A percentile compares a stretch with the other conserved stretches of the same genome.
Evolutionary conservation across 2,113 vertebrate genomes (phyloP).

Genomic region (Oryzias curvinotus): DNA sequence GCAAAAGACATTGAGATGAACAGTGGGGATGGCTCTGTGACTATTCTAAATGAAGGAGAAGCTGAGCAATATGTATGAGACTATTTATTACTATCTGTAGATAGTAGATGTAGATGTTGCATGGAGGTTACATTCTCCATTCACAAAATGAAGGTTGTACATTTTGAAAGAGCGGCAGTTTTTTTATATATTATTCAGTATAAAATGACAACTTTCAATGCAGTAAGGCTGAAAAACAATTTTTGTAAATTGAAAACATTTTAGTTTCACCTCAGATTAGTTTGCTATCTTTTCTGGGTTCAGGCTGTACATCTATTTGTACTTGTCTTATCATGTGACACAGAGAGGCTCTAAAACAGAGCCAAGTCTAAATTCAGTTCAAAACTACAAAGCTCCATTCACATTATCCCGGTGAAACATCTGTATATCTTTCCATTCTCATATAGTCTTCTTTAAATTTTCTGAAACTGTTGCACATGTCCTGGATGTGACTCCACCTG

Average conservation of each 20-base stretch:
- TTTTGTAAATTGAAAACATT: slow-evolving; percentile 46
- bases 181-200: slow-evolving; percentile 47
- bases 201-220: slow-evolving; percentile 78
- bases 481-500: slow-evolving; percentile 61
- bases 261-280: slow-evolving; percentile 53
- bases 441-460: slow-evolving; percentile 34
- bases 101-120: slow-evolving; percentile 28
- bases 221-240: slow-evolving; percentile 75
- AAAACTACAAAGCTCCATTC: slow-evolving; percentile 40
- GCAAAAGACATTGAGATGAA: slow-evolving; percentile 84
- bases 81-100: slow-evolving; percentile 73
- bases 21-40: slow-evolving; percentile 83
- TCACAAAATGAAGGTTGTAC: slow-evolving; percentile 55
- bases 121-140: slow-evolving; percentile 48
- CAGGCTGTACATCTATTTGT: slow-evolving; percentile 33
- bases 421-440: slow-evolving; percentile 39
- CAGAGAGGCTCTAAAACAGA: slow-evolving; percentile 15
- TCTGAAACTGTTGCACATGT: slow-evolving; percentile 52
- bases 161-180: slow-evolving; percentile 62
- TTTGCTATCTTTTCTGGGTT: slow-evolving; percentile 55
- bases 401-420: slow-evolving; percentile 54
- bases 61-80: slow-evolving; percentile 94
- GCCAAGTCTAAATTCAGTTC: slow-evolving; percentile 52
- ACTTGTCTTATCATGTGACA: slow-evolving; percentile 40
- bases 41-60: slow-evolving; percentile 87